phyloP scores from a whole-genome alignment of 2,888 invertebrate genomes.

The Sinotaia quadrata region DNA sequence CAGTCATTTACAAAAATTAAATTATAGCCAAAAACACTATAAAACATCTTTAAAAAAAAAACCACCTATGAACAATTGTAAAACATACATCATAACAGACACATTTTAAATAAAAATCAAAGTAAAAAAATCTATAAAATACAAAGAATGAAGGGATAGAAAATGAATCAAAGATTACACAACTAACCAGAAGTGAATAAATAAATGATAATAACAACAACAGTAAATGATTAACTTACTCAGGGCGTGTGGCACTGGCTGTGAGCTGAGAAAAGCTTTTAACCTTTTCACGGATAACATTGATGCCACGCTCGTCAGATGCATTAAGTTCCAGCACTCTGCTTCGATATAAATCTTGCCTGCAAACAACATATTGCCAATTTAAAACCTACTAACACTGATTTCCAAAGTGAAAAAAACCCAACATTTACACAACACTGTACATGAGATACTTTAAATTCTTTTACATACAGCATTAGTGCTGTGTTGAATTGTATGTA shows the following conservation, averaged over 20 bases:
- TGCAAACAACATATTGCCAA: slow-evolving; percentile 29
- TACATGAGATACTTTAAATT: too few species aligned
- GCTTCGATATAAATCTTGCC: slow-evolving; percentile 67
- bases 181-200: neutral
- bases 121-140: neutral
- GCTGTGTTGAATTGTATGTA: too few species aligned
- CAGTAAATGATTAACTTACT: slow-evolving; percentile 66
- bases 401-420: neutral
- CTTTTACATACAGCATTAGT: too few species aligned
- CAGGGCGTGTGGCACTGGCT: slow-evolving; percentile 78
- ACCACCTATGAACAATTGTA: neutral
- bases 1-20: too few species aligned
- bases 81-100: neutral
- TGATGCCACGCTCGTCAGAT: slow-evolving; percentile 98
- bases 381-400: neutral
- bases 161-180: neutral
- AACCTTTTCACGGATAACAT: slow-evolving; percentile 96
- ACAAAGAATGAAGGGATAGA: neutral
- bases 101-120: neutral
- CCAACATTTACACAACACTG: neutral
- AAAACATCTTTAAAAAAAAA: too few species aligned
- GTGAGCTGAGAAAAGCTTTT: slow-evolving; percentile 94
- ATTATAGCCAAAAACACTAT: too few species aligned
- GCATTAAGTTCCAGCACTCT: slow-evolving; percentile 96
- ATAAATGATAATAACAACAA: neutral